Evolutionary conservation across 2,888 invertebrate species (phyloP).

Genomic region (Camptogramma bilineatum): DNA sequence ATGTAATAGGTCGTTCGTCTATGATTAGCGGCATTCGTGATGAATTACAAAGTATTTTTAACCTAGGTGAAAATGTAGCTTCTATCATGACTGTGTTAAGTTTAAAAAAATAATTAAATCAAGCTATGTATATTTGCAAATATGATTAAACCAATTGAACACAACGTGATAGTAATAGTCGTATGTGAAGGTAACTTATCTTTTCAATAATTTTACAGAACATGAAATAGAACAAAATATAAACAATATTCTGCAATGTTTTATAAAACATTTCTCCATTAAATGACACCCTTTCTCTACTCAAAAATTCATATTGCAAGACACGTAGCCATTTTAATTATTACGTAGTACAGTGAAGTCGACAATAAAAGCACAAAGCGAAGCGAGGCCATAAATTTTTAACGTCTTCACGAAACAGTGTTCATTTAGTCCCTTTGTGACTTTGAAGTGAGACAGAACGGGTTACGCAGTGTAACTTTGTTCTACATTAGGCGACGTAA

Average conservation of each 20-base stretch:
- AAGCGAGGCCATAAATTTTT: slow-evolving; percentile 72
- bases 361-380: slow-evolving; percentile 74
- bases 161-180: too few species aligned
- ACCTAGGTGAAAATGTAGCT: background rate
- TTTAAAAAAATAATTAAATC: too few species aligned
- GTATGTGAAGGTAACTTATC: too few species aligned
- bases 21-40: slow-evolving; percentile 29
- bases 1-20: slow-evolving; percentile 36
- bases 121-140: too few species aligned
- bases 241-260: too few species aligned
- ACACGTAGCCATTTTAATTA: slow-evolving; percentile 50
- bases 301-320: slow-evolving; percentile 43
- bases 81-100: background rate
- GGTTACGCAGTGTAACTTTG: slow-evolving; percentile 42
- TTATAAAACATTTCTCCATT: background rate
- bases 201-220: too few species aligned
- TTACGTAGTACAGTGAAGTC: slow-evolving; percentile 46
- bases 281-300: slow-evolving; percentile 19
- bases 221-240: too few species aligned
- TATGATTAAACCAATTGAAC: too few species aligned
- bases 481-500: slow-evolving; percentile 7
- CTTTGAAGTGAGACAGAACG: slow-evolving; percentile 39
- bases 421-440: slow-evolving; percentile 67
- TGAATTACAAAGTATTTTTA: slow-evolving; percentile 26
- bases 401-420: slow-evolving; percentile 73